Base-by-base conservation (phyloP, 2,888 invertebrate species). In the Heliconius charithonia region DNA sequence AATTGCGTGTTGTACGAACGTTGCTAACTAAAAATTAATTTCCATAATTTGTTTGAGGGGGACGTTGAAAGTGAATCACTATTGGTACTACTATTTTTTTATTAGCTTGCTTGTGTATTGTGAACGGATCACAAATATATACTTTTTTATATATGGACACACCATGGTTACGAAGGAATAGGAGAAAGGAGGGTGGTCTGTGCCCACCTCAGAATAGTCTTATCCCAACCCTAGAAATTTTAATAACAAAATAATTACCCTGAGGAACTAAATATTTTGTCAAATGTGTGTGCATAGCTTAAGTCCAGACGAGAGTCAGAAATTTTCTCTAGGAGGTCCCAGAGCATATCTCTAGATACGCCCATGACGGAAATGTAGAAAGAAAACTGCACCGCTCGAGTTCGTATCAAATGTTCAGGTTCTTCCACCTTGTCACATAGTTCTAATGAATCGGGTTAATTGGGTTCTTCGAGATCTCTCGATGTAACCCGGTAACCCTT, bases 1-100 rank as follows among this genome's bases (percentile, higher is more conserved):
- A 77, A 37, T 80, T 80, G 80, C 79, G 67, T 80, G 80, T 56
- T 29, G 65, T 79, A 25, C 51, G 75, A 77, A 51, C 75, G 69
- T 81, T 77, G 41, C 51, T 72, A 37, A 71, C 37, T 78, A 69
- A 76, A 37, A 76, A 79, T 62, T 63, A 74, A 71, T 75, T 71
- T 32, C 56, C 71, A 69, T 63, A 41, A 41, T 16, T 74, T 27
- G 25, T 62, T 25, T 7, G 62, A 45, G 22, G 74, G 74, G 63
- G 65, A 74, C 27, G 45, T 27, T 45, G 27, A 29, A 65, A 45
- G 56, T 56, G 71, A 72, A 16, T 72, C 71, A 56, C 71, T 59
- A 72, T 56, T 56, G 27, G n/a, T 32, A 32, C 22, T 71, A 71
- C 22, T 41, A 4, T 69, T 45, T 4, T 51, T 69, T 69, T 69